Base-by-base conservation (phyloP, 2,113 vertebrate species). In the Nerophis ophidion region DNA sequence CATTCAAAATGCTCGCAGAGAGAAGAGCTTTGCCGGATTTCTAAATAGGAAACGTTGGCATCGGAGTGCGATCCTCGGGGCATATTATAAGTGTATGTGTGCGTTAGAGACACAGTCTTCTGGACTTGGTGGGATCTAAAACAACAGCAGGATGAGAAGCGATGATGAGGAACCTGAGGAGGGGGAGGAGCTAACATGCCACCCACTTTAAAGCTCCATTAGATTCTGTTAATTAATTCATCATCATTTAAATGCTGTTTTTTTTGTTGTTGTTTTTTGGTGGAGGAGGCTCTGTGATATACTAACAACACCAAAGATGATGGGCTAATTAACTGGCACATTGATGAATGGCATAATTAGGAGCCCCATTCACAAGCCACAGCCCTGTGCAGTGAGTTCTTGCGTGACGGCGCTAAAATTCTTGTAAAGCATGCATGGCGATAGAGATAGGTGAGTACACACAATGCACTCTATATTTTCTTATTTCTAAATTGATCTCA, bases 11-110 rank as follows among this genome's bases (percentile, higher is more conserved):
- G 74, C 65, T 42, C 47, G 51, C 65, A 57, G 66, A 72, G 63
- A 84, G 84, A 85, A 75, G 72, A 65, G 85, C 78, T 83, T 89
- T 86, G 83, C 69, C 12, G 82, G 82, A 78, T 87, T 86, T 83
- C 79, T 73, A 88, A 87, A 88, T 86, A 74, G 82, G 82, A 88
- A 84, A 80, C 36, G 56, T 58, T 90, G 82, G 84, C 86, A 87
- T 75, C 57, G 1, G 51, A 70, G 57, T 59, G 63, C 42, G 42
- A 74, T 80, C 76, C 85, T 79, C 38, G 53, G 75, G 81, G 82
- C 74, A 75, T 62, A 74, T 68, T 12, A 5, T 4, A n/a, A 1
- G 53, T 5, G 35, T 17, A 6, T 51, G 49, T 51, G 35, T 55
- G 53, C 59, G 12, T 59, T 26, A 26, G 26, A 26, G 68, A 68